A percentile compares a stretch with the other conserved stretches of the same genome.
Evolutionary conservation across 2,888 invertebrate genomes (phyloP).

Genomic region (Leptopterna dolabrata): DNA sequence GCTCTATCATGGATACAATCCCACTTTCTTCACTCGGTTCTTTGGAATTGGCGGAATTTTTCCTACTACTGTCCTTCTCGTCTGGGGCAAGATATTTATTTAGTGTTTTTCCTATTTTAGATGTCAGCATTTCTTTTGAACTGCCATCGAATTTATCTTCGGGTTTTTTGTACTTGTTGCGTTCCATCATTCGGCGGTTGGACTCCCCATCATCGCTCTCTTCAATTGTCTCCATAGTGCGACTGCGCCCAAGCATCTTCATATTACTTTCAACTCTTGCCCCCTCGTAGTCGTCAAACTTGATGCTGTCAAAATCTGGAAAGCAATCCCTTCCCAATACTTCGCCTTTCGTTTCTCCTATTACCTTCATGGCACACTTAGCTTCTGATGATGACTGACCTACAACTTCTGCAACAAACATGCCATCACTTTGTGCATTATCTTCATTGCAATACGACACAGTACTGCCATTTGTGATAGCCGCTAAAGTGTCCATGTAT

Average conservation of each 20-base stretch:
- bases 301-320: slow-evolving; percentile 22
- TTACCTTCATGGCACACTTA: background rate
- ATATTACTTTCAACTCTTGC: slow-evolving; percentile 47
- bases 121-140: slow-evolving; percentile 52
- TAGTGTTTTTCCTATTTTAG: slow-evolving; percentile 55
- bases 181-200: background rate
- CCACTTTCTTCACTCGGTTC: slow-evolving; percentile 51
- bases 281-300: slow-evolving; percentile 56
- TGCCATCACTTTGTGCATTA: background rate
- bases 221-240: slow-evolving; percentile 57
- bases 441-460: background rate
- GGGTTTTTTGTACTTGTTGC: background rate
- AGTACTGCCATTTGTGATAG: background rate
- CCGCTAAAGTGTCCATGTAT: slow-evolving; percentile 47
- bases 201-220: slow-evolving; percentile 51
- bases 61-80: slow-evolving; percentile 21
- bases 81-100: slow-evolving; percentile 50
- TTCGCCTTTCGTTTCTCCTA: background rate
- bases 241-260: slow-evolving; percentile 44
- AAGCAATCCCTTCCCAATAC: background rate
- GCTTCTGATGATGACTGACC: background rate
- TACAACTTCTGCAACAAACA: background rate
- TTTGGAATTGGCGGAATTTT: slow-evolving; percentile 39
- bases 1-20: slow-evolving; percentile 41
- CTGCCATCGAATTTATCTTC: background rate